Conservation (phyloP, 2,888 invertebrate species). For the Trichopria drosophilae region DNA sequence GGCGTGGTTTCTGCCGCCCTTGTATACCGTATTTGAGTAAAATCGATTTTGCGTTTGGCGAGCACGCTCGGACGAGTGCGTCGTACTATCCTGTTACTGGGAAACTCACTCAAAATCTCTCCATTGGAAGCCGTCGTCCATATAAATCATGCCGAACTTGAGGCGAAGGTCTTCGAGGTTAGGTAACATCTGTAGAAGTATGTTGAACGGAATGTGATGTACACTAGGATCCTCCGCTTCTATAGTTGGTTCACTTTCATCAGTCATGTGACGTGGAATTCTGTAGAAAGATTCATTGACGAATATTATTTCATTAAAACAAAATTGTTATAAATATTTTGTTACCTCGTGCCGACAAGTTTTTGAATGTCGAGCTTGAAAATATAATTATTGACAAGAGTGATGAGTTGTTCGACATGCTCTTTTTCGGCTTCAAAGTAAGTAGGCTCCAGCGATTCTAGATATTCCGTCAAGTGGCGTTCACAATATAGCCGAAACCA, state of each 20-base stretch:
- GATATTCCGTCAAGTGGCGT: constrained; percentile 51
- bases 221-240: constrained; percentile 54
- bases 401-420: constrained; percentile 40
- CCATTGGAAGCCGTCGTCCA: constrained; percentile 62
- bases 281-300: too few relatives aligned
- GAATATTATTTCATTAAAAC: too few relatives aligned
- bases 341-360: constrained; percentile 46
- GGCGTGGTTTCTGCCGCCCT: too few relatives aligned
- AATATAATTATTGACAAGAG: constrained; percentile 41
- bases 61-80: too few relatives aligned
- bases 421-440: constrained; percentile 40
- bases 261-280: too few relatives aligned
- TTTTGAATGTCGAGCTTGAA: constrained; percentile 41
- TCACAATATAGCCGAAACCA: constrained; percentile 55
- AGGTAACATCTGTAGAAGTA: constrained; percentile 61
- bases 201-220: constrained; percentile 66
- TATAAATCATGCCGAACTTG: constrained; percentile 59
- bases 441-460: constrained; percentile 46
- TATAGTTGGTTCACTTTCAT: too few relatives aligned
- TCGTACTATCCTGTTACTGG: too few relatives aligned
- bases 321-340: not conserved
- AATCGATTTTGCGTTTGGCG: too few relatives aligned
- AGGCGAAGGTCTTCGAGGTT: constrained; percentile 62
- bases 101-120: constrained; percentile 64
- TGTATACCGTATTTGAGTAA: too few relatives aligned